Evolutionary conservation across 2,888 invertebrate species (phyloP), one percentile per base, ranked within the genome.

Genomic region (Drosophila kokeensis): DNA sequence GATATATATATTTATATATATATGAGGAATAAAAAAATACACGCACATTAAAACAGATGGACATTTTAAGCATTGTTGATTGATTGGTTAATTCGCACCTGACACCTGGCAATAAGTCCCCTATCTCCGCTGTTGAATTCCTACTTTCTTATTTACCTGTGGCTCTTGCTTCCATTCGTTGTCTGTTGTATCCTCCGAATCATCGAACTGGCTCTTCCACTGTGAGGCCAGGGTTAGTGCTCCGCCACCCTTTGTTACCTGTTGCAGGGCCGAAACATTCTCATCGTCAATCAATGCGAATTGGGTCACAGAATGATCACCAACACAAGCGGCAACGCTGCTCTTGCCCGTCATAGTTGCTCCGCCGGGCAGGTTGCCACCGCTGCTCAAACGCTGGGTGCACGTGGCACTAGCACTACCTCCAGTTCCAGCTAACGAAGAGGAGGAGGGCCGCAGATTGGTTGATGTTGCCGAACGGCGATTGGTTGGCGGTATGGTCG

Each of bases 181-280:
- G 92, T 98, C 98, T 0, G 97, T 97, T 55, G 98, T 97, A 89
- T 98, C 98, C 82, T 98, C 98, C 0, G 98, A 98, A 92, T 98
- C 98, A 89, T 98, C 98, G 92, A 98, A 98, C 92, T 98, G 98
- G 0, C 98, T 98, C 92, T 98, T 98, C 98, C 98, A 98, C 90
- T 97, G 97, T 24, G 98, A 98, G 2, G 97, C 98, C 21, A 99
- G 94, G 0, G 99, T 99, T 13, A 98, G 93, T 1, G 97, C 97
- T 0, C 98, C 98, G 42, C 97, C 97, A 21, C 97, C 97, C 91
- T 97, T 95, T 0, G 98, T 98, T 59, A 97, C 97, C 94, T 98
- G 98, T 91, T 98, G 98, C 78, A 97, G 92, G 0, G 96, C 97
- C 5, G 98, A 98, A 0, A 98, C 96, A 90, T 98, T 98, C 81